These are phyloP conservation scores for Dreissena rostriformis DNA, from an alignment of 1,140 invertebrate species.

Conservation along the genomic window DNA sequence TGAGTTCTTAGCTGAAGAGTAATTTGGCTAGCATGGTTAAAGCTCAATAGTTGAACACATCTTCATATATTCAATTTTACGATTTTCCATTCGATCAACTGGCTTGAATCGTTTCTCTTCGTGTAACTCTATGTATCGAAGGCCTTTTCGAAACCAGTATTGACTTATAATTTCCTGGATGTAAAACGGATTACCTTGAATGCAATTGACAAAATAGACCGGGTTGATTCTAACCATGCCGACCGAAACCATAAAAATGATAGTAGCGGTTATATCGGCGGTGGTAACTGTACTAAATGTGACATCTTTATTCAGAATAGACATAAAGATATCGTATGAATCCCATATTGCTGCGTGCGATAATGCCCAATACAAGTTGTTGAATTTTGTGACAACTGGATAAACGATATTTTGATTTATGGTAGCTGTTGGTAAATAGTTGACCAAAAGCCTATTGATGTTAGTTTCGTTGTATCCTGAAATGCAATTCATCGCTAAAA, in stretches of 20 bases:
- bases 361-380: slow-evolving; percentile 5
- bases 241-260: not conserved
- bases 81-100: not conserved
- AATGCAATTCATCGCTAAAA: slow-evolving; percentile 5
- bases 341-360: slow-evolving; percentile 9
- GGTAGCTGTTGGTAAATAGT: slow-evolving; percentile 1
- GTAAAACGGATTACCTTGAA: slow-evolving; percentile 10
- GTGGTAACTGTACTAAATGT: not conserved
- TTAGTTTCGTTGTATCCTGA: slow-evolving; percentile 17
- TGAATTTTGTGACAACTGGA: not conserved
- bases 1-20: not conserved
- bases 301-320: not conserved
- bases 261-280: not conserved
- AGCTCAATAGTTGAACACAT: not conserved
- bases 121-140: slow-evolving; percentile 5
- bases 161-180: slow-evolving; percentile 13
- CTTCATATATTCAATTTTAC: slow-evolving; percentile 17
- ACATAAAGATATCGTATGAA: slow-evolving; percentile 9
- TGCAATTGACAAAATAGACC: not conserved
- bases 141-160: slow-evolving; percentile 12
- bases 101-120: slow-evolving; percentile 1
- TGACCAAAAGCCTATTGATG: slow-evolving; percentile 3
- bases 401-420: not conserved
- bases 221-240: slow-evolving; percentile 14
- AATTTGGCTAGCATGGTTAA: slow-evolving; percentile 1